Evolutionary conservation across 2,113 vertebrate species (phyloP).

Genomic region (Boulengeromyrus knoepffleri): DNA sequence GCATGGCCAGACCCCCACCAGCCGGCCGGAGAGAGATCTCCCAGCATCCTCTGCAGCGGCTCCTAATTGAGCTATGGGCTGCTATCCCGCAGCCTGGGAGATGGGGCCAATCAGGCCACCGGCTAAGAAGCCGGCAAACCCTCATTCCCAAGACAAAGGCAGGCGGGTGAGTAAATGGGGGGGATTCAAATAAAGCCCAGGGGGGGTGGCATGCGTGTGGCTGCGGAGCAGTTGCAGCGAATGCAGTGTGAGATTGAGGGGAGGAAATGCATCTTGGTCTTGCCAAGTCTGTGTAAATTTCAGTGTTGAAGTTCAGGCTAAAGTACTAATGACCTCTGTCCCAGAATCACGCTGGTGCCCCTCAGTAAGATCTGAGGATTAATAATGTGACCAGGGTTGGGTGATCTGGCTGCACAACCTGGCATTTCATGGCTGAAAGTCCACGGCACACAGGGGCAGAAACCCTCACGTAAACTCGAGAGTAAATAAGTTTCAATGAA

Average conservation of each 20-base stretch:
- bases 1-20: not conserved
- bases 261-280: not conserved
- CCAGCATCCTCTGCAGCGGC: not conserved
- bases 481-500: not conserved
- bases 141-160: not conserved
- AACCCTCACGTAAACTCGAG: not conserved
- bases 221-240: not conserved
- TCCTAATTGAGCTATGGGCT: not conserved
- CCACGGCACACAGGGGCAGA: not conserved
- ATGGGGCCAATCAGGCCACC: not conserved
- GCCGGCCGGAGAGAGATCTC: not conserved
- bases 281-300: not conserved
- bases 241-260: not conserved
- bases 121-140: not conserved
- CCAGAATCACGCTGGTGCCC: not conserved
- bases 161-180: not conserved
- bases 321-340: not conserved
- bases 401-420: not conserved
- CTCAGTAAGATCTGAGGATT: not conserved
- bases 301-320: not conserved
- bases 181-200: not conserved
- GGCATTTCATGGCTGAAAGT: not conserved
- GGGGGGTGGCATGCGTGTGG: not conserved
- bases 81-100: not conserved
- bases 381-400: not conserved